These are phyloP conservation scores for Nezara viridula DNA, from an alignment of 2,888 invertebrate genomes.

Conservation along the genomic window DNA sequence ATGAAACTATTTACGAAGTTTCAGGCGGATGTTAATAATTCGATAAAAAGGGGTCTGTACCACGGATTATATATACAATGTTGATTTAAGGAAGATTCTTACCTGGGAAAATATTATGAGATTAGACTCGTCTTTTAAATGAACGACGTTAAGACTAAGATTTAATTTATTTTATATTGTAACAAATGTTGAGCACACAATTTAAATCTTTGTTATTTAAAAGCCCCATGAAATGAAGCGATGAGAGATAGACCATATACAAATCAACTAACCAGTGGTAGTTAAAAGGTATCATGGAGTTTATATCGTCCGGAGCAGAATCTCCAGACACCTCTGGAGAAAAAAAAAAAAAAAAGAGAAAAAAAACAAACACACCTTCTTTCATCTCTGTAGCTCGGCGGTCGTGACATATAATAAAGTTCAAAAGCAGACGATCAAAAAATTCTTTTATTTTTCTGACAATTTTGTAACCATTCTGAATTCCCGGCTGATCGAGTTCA, in stretches of 20 bases:
- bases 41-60: no score
- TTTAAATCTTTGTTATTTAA: neutral
- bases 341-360: neutral
- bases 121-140: neutral
- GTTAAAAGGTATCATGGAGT: constrained; percentile 12
- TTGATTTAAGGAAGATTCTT: no score
- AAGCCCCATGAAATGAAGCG: neutral
- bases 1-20: no score
- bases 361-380: constrained; percentile 1
- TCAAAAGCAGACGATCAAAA: constrained; percentile 14
- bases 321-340: neutral
- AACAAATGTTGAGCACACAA: neutral
- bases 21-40: no score
- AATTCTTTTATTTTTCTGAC: neutral
- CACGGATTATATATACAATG: no score
- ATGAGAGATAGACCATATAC: neutral
- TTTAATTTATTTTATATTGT: neutral
- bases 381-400: neutral
- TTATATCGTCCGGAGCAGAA: neutral
- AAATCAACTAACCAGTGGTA: neutral
- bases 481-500: neutral
- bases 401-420: constrained; percentile 39
- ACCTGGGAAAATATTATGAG: no score
- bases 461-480: neutral
- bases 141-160: neutral